These are phyloP conservation scores for Troilus luridus DNA, from an alignment of 2,888 invertebrate species.

Conservation along the genomic window DNA sequence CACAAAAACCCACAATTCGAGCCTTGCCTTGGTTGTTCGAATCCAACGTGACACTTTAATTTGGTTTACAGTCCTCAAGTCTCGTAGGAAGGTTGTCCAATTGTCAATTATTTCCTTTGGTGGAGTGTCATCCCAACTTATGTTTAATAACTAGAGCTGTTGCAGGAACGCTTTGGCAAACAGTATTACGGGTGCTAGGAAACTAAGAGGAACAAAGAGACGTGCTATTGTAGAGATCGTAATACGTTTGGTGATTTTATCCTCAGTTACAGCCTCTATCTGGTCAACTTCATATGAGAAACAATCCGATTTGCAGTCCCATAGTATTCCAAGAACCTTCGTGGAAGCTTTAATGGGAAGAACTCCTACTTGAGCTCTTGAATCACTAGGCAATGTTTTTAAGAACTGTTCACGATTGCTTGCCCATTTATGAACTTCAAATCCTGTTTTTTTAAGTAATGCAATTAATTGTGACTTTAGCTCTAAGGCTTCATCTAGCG, in stretches of 20 bases:
- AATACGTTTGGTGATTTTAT: too few species aligned
- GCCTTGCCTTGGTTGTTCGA: neutral
- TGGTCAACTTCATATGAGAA: neutral
- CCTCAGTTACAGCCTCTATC: neutral
- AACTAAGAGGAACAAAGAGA: neutral
- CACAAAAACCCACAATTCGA: neutral
- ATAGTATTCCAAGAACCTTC: neutral
- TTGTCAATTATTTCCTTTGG: neutral
- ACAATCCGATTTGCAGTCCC: neutral
- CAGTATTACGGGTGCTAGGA: conserved; percentile 17
- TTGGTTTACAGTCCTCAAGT: neutral
- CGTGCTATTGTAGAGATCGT: neutral
- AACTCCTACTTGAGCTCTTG: neutral
- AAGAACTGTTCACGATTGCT: neutral
- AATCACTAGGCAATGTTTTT: neutral
- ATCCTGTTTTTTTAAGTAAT: neutral
- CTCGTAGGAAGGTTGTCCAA: neutral
- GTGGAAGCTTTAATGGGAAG: neutral
- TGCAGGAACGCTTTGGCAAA: neutral
- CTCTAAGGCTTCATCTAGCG: neutral
- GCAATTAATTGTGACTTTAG: neutral
- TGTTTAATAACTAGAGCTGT: neutral
- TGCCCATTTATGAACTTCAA: conserved; percentile 3
- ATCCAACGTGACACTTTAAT: neutral
- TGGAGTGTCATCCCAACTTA: neutral